Conservation (phyloP, 2,888 invertebrate genomes). For the Aphidoletes aphidimyza region DNA sequence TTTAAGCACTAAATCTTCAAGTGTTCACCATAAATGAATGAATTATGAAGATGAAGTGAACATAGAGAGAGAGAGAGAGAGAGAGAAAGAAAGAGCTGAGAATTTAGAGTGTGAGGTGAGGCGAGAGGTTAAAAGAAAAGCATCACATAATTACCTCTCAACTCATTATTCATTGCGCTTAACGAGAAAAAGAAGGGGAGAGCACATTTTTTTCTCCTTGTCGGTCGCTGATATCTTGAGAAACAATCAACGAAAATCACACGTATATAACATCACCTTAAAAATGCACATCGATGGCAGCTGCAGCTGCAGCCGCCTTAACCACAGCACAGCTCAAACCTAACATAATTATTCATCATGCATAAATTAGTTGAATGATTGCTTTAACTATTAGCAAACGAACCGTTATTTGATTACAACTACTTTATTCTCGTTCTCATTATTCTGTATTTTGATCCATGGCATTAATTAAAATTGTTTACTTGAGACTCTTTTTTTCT, state of each 20-base stretch:
- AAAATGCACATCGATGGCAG: neutral
- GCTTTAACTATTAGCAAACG: conserved; percentile 43
- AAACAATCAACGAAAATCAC: neutral
- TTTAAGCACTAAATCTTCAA: neutral
- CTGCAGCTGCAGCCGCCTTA: neutral
- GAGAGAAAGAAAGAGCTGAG: no score
- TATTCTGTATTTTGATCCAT: conserved; percentile 3
- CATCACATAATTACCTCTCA: neutral
- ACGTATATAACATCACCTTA: neutral
- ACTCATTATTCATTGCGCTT: neutral
- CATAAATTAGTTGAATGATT: conserved; percentile 43
- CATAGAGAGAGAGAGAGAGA: no score
- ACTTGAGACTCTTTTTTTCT: no score
- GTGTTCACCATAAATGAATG: conserved; percentile 2
- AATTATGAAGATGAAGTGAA: neutral
- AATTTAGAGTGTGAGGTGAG: no score
- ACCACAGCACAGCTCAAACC: neutral
- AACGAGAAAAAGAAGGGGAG: no score
- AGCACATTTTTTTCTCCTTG: neutral
- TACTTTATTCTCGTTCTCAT: conserved; percentile 37
- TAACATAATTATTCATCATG: neutral
- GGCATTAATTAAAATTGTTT: conserved; percentile 18
- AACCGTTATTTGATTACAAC: conserved; percentile 47
- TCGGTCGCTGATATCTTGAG: neutral
- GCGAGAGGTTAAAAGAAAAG: neutral